Percentiles rank a stretch among this genome's conserved stretches.
These are phyloP conservation scores for Heterocephalus glaber DNA, from an alignment of 2,113 vertebrate species.

Conservation along the genomic window DNA sequence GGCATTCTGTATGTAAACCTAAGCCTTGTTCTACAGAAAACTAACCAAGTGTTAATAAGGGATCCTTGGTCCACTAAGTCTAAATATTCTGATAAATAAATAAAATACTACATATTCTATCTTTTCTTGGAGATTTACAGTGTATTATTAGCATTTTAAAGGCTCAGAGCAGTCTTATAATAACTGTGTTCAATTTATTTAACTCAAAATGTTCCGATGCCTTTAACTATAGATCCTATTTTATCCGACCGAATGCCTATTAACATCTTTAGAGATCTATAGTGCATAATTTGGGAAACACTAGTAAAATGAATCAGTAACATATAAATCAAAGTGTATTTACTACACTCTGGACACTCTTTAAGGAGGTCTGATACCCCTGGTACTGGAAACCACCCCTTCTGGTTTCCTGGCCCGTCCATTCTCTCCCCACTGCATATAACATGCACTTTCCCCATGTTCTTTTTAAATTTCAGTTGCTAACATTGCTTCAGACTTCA, in stretches of 20 bases:
- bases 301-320: slow-evolving; percentile 55
- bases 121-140: not conserved
- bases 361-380: not conserved
- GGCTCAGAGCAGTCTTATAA: not conserved
- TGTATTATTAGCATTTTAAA: slow-evolving; percentile 32
- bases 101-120: slow-evolving; percentile 1
- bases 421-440: not conserved
- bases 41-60: slow-evolving; percentile 3
- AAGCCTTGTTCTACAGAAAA: slow-evolving; percentile 36
- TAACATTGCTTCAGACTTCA: slow-evolving; percentile 1
- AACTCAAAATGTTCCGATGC: slow-evolving; percentile 22
- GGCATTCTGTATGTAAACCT: not conserved
- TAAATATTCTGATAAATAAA: not conserved
- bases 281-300: not conserved
- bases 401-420: slow-evolving; percentile 10
- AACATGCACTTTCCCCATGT: not conserved
- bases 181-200: slow-evolving; percentile 42
- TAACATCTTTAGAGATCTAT: not conserved
- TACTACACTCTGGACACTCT: slow-evolving; percentile 18
- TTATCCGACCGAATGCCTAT: not conserved
- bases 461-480: slow-evolving; percentile 16
- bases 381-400: not conserved
- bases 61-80: not conserved
- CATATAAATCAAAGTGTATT: not conserved
- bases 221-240: slow-evolving; percentile 46